A percentile compares a stretch with the other conserved stretches of the same genome.
Evolutionary conservation across 2,888 invertebrate genomes (phyloP).

Genomic region (Diplazon laetatorius): DNA sequence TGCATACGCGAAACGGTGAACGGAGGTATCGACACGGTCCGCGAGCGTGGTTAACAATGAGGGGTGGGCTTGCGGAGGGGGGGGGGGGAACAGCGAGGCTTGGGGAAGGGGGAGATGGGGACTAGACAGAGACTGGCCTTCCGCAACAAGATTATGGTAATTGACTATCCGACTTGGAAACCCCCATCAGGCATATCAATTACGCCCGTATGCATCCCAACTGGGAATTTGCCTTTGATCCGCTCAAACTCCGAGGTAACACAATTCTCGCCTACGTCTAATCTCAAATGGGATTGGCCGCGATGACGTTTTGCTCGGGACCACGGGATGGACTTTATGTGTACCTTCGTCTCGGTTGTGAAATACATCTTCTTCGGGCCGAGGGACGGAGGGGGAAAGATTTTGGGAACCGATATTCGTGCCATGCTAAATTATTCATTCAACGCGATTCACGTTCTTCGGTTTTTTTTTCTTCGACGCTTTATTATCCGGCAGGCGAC

Average conservation of each 20-base stretch:
- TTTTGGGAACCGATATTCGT: not conserved
- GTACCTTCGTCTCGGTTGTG: constrained; percentile 26
- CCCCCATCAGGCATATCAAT: constrained; percentile 81
- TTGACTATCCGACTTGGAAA: constrained; percentile 81
- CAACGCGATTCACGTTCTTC: not conserved
- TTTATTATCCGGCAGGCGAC: no score
- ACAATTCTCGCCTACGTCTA: constrained; percentile 78
- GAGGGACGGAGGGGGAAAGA: not conserved
- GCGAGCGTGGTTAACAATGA: constrained; percentile 1
- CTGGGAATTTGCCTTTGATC: constrained; percentile 80
- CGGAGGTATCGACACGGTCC: constrained; percentile 68
- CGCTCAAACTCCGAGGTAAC: constrained; percentile 78
- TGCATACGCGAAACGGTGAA: constrained; percentile 65
- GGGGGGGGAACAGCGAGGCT: constrained; percentile 40
- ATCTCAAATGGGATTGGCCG: constrained; percentile 78
- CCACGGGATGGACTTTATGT: constrained; percentile 73
- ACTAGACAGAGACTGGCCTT: constrained; percentile 56
- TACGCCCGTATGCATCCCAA: constrained; percentile 79
- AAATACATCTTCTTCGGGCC: constrained; percentile 5
- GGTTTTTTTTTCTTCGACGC: no score
- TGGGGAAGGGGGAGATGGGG: constrained; percentile 28
- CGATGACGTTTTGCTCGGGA: constrained; percentile 71
- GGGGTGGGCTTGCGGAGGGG: not conserved
- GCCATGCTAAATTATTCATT: constrained; percentile 28
- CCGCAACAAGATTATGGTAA: constrained; percentile 81